Evolutionary conservation across 2,797 vertebrate species (phyloP).

Genomic region (Mallotus villosus): DNA sequence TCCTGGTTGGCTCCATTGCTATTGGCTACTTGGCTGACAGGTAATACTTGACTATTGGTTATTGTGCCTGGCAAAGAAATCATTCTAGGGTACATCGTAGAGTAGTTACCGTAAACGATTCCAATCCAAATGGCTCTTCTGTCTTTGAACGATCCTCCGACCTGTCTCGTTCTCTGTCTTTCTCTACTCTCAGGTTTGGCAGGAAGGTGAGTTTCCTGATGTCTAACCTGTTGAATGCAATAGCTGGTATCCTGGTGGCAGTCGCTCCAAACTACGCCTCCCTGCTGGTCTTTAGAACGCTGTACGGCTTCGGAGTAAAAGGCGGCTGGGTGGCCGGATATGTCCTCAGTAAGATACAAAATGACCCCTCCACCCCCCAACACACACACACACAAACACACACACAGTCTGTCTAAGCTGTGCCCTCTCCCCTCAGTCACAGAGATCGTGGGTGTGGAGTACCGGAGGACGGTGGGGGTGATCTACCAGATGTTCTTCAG

Average conservation of each 20-base stretch:
- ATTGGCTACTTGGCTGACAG: constrained; percentile 94
- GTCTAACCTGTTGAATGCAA: constrained; percentile 81
- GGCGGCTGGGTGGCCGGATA: constrained; percentile 92
- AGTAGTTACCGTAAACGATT: background rate
- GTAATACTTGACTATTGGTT: constrained; percentile 56
- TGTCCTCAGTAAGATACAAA: constrained; percentile 83
- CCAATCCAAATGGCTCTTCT: background rate
- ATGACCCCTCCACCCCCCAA: background rate
- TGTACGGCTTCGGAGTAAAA: constrained; percentile 90
- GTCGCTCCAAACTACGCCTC: constrained; percentile 84
- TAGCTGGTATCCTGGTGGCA: constrained; percentile 86
- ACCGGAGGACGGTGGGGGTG: constrained; percentile 86
- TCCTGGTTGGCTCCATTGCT: constrained; percentile 84
- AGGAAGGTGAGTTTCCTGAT: constrained; percentile 85
- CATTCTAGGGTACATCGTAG: too few relatives aligned
- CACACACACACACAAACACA: background rate
- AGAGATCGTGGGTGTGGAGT: constrained; percentile 91
- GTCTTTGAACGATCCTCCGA: too few relatives aligned
- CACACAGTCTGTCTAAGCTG: background rate
- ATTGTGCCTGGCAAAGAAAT: too few relatives aligned
- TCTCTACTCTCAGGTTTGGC: constrained; percentile 79
- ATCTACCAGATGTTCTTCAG: constrained; percentile 94
- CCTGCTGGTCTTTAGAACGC: constrained; percentile 86
- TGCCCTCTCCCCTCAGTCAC: constrained; percentile 79
- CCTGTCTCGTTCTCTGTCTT: background rate